Percentiles rank a stretch among this genome's conserved stretches.
Evolutionary conservation across 1,140 invertebrate genomes (phyloP).

Genomic region (Lerema accius): DNA sequence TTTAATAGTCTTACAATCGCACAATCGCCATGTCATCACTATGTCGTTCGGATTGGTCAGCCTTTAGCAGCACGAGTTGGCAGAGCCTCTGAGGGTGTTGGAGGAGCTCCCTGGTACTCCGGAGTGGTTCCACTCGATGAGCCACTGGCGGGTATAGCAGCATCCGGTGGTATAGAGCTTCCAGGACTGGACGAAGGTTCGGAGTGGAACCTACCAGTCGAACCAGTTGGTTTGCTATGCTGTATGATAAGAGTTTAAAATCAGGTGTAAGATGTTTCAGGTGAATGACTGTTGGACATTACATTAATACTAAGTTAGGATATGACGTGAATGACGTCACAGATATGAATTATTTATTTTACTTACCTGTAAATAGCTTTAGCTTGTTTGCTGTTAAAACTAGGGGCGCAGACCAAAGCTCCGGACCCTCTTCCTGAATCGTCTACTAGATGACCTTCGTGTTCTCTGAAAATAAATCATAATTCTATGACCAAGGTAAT

Average conservation of each 20-base stretch:
- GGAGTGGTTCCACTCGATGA: slow-evolving; percentile 92
- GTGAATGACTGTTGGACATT: no score
- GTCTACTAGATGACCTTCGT: slow-evolving; percentile 84
- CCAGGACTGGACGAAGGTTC: slow-evolving; percentile 92
- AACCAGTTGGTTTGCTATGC: slow-evolving; percentile 94
- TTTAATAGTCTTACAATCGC: slow-evolving; percentile 91
- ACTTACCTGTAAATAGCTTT: slow-evolving; percentile 93
- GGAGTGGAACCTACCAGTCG: slow-evolving; percentile 92
- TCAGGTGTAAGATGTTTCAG: no score
- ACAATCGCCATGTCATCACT: slow-evolving; percentile 95
- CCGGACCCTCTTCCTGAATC: slow-evolving; percentile 88
- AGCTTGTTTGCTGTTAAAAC: slow-evolving; percentile 90
- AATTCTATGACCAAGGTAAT: no score
- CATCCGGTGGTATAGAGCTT: slow-evolving; percentile 96
- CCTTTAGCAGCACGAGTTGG: slow-evolving; percentile 87
- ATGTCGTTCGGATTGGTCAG: slow-evolving; percentile 87
- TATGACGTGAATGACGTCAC: no score
- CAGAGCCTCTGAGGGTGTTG: slow-evolving; percentile 89
- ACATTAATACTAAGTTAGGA: no score
- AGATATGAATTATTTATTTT: neutral
- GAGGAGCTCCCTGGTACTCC: slow-evolving; percentile 89
- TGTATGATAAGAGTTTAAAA: slow-evolving; percentile 75
- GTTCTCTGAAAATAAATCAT: slow-evolving; percentile 63
- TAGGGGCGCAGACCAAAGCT: slow-evolving; percentile 87
- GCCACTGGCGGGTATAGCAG: slow-evolving; percentile 92